Conservation (phyloP, 2,113 vertebrate species). For the Leuciscus idus region DNA sequence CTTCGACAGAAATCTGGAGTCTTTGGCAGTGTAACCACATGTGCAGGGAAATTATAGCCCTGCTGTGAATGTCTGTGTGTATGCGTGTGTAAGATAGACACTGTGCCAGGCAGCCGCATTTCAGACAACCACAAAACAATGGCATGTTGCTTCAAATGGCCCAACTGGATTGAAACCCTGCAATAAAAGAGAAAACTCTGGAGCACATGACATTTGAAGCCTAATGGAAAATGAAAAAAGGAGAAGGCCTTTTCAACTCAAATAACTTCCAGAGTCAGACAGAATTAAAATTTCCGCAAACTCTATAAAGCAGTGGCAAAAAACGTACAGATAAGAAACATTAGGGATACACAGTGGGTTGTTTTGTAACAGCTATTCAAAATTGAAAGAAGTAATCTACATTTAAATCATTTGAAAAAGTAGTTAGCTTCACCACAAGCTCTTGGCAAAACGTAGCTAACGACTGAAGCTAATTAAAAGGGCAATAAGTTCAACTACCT, state of each 20-base stretch:
- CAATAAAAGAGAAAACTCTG: slow-evolving; percentile 60
- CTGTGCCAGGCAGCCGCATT: slow-evolving; percentile 61
- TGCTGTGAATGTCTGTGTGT: slow-evolving; percentile 41
- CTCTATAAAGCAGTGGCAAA: neutral
- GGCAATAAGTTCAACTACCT: too few species aligned
- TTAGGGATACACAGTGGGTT: neutral
- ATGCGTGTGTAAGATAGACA: slow-evolving; percentile 24
- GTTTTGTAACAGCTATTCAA: neutral
- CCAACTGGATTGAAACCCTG: slow-evolving; percentile 60
- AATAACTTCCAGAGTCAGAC: slow-evolving; percentile 24
- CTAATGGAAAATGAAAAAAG: slow-evolving; percentile 54
- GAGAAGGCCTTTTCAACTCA: slow-evolving; percentile 35
- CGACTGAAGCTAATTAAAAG: neutral
- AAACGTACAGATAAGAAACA: neutral
- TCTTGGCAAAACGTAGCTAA: neutral
- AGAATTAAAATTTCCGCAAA: slow-evolving; percentile 5
- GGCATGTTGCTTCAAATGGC: slow-evolving; percentile 61
- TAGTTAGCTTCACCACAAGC: neutral
- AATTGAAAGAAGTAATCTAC: neutral
- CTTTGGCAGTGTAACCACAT: slow-evolving; percentile 40
- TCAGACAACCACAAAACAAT: slow-evolving; percentile 68
- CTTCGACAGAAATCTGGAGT: slow-evolving; percentile 20
- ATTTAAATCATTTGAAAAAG: neutral
- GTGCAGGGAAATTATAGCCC: slow-evolving; percentile 25
- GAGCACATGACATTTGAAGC: slow-evolving; percentile 69